phyloP scores from a whole-genome alignment of 2,113 vertebrate species.

The Amia ocellicauda region DNA sequence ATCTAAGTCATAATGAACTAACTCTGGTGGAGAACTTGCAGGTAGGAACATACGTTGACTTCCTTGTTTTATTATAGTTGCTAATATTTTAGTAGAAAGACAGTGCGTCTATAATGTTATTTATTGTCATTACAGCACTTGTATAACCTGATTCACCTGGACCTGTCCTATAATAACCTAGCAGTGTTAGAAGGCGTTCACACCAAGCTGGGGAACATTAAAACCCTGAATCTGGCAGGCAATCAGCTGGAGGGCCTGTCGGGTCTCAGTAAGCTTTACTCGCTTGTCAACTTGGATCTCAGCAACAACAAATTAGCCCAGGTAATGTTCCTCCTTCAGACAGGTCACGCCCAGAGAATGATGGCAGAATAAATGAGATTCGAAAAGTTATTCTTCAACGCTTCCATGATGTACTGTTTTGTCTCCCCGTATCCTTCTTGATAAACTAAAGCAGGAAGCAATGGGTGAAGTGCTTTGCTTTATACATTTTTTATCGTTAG shows the following conservation, averaged over 20 bases:
- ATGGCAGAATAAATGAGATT: too few species aligned
- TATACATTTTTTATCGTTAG: too few species aligned
- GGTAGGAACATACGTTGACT: constrained; percentile 49
- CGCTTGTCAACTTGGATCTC: constrained; percentile 89
- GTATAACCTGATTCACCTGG: constrained; percentile 92
- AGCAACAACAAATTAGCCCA: constrained; percentile 83
- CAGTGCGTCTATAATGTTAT: neutral
- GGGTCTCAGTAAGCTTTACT: constrained; percentile 91
- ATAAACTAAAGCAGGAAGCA: too few species aligned
- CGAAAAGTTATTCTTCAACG: too few species aligned
- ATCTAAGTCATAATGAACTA: constrained; percentile 90
- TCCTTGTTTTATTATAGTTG: too few species aligned
- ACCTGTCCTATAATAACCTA: constrained; percentile 90
- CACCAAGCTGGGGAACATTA: constrained; percentile 92
- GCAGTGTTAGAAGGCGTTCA: constrained; percentile 79
- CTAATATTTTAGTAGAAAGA: neutral
- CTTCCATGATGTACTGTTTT: too few species aligned
- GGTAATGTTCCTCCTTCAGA: constrained; percentile 59
- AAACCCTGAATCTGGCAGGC: constrained; percentile 88
- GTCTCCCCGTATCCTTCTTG: too few species aligned
- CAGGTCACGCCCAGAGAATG: too few species aligned
- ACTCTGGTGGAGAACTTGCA: constrained; percentile 86
- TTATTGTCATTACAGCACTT: constrained; percentile 70
- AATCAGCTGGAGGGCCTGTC: constrained; percentile 85
- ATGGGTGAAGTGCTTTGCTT: too few species aligned